Percentiles rank a stretch among this genome's conserved stretches.
phyloP scores from a whole-genome alignment of 2,888 invertebrate genomes.

The Drosophila mimica region DNA sequence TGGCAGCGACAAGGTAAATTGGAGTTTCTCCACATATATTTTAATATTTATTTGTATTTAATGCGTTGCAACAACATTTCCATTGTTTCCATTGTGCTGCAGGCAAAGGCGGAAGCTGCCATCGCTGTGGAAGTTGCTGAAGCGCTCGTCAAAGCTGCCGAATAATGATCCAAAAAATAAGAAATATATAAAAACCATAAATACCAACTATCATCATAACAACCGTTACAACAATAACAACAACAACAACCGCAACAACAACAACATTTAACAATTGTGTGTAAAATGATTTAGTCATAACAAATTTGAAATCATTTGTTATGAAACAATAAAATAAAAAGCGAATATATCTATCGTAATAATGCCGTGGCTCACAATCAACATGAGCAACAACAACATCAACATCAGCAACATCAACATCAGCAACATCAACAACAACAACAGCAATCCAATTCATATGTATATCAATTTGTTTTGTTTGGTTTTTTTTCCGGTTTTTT shows the following conservation, averaged over 20 bases:
- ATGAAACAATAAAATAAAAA: constrained; percentile 73
- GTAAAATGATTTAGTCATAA: constrained; percentile 59
- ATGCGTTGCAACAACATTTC: neutral
- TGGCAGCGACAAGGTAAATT: constrained; percentile 90
- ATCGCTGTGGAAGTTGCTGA: constrained; percentile 98
- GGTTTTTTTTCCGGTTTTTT: constrained; percentile 1
- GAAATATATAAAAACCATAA: constrained; percentile 1
- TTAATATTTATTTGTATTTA: neutral
- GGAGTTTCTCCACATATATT: neutral
- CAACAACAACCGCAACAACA: constrained; percentile 41
- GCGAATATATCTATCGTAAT: constrained; percentile 60
- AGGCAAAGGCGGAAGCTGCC: constrained; percentile 94
- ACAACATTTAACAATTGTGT: constrained; percentile 56
- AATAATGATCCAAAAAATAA: constrained; percentile 84
- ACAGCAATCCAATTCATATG: constrained; percentile 23
- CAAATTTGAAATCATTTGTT: constrained; percentile 53
- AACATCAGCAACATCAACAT: constrained; percentile 6
- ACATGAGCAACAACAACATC: constrained; percentile 32
- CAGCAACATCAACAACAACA: constrained; percentile 35
- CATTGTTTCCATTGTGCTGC: constrained; percentile 60
- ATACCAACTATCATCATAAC: constrained; percentile 25
- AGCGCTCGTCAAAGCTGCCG: constrained; percentile 94
- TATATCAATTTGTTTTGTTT: constrained; percentile 24
- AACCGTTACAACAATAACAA: constrained; percentile 39
- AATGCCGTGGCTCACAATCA: constrained; percentile 43